Evolutionary conservation across 2,797 vertebrate genomes (phyloP).

Genomic region (Limnodromus scolopaceus): DNA sequence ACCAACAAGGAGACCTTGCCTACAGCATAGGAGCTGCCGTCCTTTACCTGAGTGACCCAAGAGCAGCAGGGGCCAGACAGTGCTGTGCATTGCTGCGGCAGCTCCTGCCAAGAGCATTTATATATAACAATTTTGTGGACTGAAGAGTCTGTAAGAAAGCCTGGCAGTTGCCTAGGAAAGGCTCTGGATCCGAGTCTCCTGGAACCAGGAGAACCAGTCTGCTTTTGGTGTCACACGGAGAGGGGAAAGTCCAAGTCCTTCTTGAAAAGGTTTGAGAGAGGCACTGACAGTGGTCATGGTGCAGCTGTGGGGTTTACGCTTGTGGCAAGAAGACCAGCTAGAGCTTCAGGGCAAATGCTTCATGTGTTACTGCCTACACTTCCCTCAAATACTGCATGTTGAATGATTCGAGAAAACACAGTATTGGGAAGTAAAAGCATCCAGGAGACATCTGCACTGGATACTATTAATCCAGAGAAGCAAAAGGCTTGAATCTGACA

Average conservation of each 20-base stretch:
- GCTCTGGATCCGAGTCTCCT: neutral
- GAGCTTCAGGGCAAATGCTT: neutral
- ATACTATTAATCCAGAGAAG: neutral
- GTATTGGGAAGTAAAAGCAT: neutral
- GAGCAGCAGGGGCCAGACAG: neutral
- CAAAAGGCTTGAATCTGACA: neutral
- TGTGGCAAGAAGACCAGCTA: neutral
- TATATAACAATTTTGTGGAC: neutral
- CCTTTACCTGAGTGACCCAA: neutral
- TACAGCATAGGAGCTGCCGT: neutral
- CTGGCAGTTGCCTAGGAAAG: neutral
- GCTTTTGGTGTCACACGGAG: neutral
- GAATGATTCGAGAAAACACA: neutral
- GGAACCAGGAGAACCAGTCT: neutral
- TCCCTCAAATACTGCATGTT: neutral
- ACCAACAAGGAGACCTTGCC: neutral
- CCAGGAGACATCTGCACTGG: neutral
- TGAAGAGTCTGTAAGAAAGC: neutral
- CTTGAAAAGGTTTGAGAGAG: neutral
- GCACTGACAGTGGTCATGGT: neutral
- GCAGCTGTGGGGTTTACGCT: neutral
- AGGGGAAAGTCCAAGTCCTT: neutral
- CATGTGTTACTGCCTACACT: rapidly evolving
- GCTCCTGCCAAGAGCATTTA: neutral
- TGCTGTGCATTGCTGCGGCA: neutral